These are phyloP conservation scores for Digitonthophagus gazella DNA, from an alignment of 2,888 invertebrate species.

Conservation along the genomic window DNA sequence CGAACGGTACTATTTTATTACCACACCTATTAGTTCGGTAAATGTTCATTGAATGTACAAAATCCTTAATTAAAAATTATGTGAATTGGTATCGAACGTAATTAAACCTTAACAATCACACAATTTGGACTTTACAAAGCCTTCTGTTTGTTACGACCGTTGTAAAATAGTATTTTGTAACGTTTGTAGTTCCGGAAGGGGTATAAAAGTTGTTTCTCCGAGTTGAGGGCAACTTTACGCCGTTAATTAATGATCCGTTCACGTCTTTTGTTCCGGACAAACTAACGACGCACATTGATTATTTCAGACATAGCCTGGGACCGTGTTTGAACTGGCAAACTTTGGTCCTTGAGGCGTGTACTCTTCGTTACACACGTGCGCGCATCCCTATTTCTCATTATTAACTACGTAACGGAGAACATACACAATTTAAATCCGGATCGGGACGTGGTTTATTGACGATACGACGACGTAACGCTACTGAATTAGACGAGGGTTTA, in stretches of 20 bases:
- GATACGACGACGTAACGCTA: neutral
- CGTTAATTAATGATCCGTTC: neutral
- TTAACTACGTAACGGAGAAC: conserved; percentile 13
- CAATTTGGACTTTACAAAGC: too few relatives aligned
- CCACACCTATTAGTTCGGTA: neutral
- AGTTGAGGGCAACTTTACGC: neutral
- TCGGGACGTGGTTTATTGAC: conserved; percentile 8
- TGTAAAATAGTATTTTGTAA: neutral
- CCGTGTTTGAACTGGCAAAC: conserved; percentile 9
- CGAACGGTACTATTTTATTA: neutral
- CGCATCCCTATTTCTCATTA: conserved; percentile 13
- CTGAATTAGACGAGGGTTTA: neutral
- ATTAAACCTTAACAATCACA: neutral
- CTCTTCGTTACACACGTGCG: conserved; percentile 5
- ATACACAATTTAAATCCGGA: conserved; percentile 11
- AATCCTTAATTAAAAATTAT: neutral
- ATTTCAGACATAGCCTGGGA: conserved; percentile 7
- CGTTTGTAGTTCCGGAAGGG: neutral
- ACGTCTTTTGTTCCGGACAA: neutral
- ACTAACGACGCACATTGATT: conserved; percentile 10
- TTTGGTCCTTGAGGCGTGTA: neutral
- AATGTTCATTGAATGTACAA: neutral
- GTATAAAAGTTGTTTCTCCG: neutral
- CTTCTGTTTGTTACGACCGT: neutral
- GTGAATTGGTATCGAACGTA: neutral